Conservation (phyloP, 2,888 invertebrate genomes). For the Neuroscelio doddi region DNA sequence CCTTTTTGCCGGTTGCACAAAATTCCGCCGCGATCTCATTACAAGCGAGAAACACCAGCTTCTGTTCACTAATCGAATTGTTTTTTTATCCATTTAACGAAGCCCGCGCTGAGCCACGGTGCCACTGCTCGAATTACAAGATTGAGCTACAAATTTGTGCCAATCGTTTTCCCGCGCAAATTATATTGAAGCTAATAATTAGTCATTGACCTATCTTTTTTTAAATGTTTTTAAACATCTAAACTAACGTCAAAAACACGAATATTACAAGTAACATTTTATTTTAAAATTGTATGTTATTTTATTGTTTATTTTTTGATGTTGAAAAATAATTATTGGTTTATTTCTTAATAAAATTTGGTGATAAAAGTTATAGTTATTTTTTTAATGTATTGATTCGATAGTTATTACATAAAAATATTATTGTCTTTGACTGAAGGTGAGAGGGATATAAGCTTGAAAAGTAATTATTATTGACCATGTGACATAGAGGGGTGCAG, state of each 20-base stretch:
- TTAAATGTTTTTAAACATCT: no score
- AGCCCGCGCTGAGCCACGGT: slow-evolving; percentile 54
- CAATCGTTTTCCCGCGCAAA: no score
- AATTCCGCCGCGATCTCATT: slow-evolving; percentile 30
- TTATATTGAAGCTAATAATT: no score
- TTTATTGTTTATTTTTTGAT: no score
- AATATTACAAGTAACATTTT: no score
- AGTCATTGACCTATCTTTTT: no score
- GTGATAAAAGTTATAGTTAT: no score
- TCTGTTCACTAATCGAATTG: slow-evolving; percentile 64
- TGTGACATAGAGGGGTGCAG: slow-evolving; percentile 46
- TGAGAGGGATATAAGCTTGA: slow-evolving; percentile 24
- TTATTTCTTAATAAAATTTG: no score
- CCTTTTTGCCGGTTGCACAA: slow-evolving; percentile 19
- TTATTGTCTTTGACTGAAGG: slow-evolving; percentile 4
- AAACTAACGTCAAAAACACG: no score
- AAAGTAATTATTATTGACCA: slow-evolving; percentile 43
- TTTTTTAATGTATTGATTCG: no score
- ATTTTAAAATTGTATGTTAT: no score
- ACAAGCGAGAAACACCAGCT: slow-evolving; percentile 22
- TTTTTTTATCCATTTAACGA: slow-evolving; percentile 67
- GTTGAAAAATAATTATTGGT: no score
- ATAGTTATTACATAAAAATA: slow-evolving; percentile 28
- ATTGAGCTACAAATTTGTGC: slow-evolving; percentile 25
- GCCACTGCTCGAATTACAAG: slow-evolving; percentile 43